Base-by-base conservation (phyloP, 1,140 invertebrate genomes). In the Saccostrea glomerata region DNA sequence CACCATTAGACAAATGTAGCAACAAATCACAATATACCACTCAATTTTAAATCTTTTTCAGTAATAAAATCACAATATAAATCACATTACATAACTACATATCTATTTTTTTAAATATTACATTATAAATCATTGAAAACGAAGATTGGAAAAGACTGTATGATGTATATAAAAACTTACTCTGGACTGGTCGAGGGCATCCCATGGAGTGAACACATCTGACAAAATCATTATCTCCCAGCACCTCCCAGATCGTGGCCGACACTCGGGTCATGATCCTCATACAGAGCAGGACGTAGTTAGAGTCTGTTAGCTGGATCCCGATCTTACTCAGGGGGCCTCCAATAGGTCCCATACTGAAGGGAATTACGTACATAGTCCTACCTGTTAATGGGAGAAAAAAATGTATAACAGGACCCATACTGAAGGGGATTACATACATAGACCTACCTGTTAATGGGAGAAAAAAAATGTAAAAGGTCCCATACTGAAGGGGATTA, bases 321-420 rank as follows among this genome's bases (percentile, higher is more conserved):
- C 99, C 99, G 93, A 99, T 98, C 96, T 99, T 99, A 9, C 98
- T 98, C 0, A 99, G 95, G 0, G 98, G 97, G 0, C 98, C 98
- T 0, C 98, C 98, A 20, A 99, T 96, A 1, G 99, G 99, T 5
- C 99, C 99, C 99, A 99, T 99, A 85, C 97, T 98, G 96, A 99
- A 99, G 7, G 99, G 99, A 89, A 99, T 98, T 58, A 99, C 98
- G 95, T 99, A 99, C 99, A 99, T 99, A 0, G 98, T 99, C 25
- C 99, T 97, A 73, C 98, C 98, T 97, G 92, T 85, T 93, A 93
- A 30, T 82, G 25, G 20, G 15, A n/a, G 5, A 9, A 47, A 9
- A 47, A 47, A 47, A 47, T 5, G 6, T 36, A 2, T 36, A 20
- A 99, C 96, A 1, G 99, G 99, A 4, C 99, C 99, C 99, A 99